Percentiles rank a stretch among this genome's conserved stretches.
Evolutionary conservation across 2,888 invertebrate genomes (phyloP).

Genomic region (Piscicola geometra): DNA sequence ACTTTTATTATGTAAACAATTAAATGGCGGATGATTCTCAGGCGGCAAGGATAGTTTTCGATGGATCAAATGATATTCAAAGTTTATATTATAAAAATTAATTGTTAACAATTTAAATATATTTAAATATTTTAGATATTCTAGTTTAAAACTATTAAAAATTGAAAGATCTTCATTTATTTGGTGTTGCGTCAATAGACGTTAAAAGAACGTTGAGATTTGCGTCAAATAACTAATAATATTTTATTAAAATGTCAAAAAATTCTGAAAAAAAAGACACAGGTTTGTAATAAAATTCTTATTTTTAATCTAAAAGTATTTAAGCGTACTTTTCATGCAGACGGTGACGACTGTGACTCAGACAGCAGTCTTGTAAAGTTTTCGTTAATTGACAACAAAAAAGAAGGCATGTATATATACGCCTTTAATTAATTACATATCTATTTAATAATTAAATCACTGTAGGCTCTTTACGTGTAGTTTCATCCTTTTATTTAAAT

Average conservation of each 20-base stretch:
- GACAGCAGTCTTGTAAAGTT: conserved; percentile 6
- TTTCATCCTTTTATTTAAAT: too few species aligned
- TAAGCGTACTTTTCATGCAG: neutral
- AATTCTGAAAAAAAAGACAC: neutral
- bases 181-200: neutral
- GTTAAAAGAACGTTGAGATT: neutral
- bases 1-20: conserved; percentile 31
- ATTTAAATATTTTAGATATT: too few species aligned
- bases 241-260: neutral
- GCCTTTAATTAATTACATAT: too few species aligned
- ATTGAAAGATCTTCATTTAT: neutral
- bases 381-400: neutral
- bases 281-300: neutral
- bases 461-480: too few species aligned
- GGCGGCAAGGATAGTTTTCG: conserved; percentile 21
- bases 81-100: neutral
- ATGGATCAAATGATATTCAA: neutral
- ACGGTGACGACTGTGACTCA: neutral
- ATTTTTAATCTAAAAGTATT: neutral
- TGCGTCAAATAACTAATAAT: neutral
- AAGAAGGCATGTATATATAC: neutral
- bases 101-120: too few species aligned
- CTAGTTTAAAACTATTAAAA: too few species aligned
- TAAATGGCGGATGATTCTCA: conserved; percentile 30
- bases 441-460: too few species aligned